Percentiles rank a stretch among this genome's conserved stretches.
Conservation (phyloP, 2,797 vertebrate genomes). For the Lycodopsis pacificus region DNA sequence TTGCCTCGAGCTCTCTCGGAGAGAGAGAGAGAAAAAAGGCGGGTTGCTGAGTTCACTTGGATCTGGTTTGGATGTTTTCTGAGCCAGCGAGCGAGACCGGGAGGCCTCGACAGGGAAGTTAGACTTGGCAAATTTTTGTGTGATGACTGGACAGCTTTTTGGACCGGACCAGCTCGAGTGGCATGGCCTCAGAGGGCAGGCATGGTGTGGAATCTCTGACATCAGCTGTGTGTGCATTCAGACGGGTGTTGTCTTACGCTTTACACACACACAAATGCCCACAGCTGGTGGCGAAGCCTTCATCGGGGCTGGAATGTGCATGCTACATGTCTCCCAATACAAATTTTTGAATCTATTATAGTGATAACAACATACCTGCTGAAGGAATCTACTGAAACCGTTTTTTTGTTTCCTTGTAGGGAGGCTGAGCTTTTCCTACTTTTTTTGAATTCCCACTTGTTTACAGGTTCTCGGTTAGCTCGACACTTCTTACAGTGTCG, state of each 20-base stretch:
- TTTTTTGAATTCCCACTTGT: background rate
- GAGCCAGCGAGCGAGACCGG: conserved; percentile 44
- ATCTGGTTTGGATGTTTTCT: conserved; percentile 50
- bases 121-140: conserved; percentile 68
- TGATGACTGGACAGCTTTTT: conserved; percentile 73
- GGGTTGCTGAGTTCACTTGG: conserved; percentile 39
- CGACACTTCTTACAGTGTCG: conserved; percentile 8
- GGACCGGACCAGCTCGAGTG: conserved; percentile 48
- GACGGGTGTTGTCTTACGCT: conserved; percentile 61
- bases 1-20: conserved; percentile 35
- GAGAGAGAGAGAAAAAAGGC: background rate
- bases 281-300: conserved; percentile 52
- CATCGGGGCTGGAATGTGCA: conserved; percentile 36
- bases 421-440: background rate
- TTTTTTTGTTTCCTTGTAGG: conserved; percentile 11
- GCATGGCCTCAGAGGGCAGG: conserved; percentile 50
- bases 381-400: background rate
- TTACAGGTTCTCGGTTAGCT: background rate
- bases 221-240: conserved; percentile 65
- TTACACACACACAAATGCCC: conserved; percentile 32
- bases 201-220: conserved; percentile 73
- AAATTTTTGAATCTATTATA: conserved; percentile 5
- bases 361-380: background rate
- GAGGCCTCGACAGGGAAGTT: conserved; percentile 45
- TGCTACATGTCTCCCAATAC: conserved; percentile 9